Conservation (phyloP, 2,113 vertebrate species). For the Phylloscopus whistleri region DNA sequence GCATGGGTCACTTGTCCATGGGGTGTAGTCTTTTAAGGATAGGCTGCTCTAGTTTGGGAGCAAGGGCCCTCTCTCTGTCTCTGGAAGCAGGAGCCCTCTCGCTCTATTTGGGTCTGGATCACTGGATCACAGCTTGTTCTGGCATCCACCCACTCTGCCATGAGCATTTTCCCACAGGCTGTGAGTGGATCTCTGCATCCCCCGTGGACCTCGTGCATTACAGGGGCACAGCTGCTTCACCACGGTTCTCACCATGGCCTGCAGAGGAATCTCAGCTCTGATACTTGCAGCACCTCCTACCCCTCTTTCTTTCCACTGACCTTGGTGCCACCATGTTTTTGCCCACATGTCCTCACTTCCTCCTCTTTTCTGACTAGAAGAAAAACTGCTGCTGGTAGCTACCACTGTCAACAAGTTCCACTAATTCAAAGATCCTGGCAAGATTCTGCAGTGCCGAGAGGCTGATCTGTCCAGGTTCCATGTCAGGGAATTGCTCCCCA, state of each 20-base stretch:
- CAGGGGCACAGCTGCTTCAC: neutral
- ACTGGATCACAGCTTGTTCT: neutral
- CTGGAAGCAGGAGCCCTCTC: neutral
- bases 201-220: neutral
- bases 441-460: accelerated
- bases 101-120: too few species aligned
- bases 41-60: neutral
- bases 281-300: neutral
- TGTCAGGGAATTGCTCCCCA: accelerated
- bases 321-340: neutral
- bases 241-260: neutral
- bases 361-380: neutral
- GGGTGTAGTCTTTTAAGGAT: neutral
- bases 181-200: neutral
- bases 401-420: neutral
- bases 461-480: neutral
- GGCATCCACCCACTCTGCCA: neutral
- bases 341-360: neutral
- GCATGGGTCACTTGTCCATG: accelerated
- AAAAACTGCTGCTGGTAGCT: neutral
- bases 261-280: neutral
- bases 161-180: neutral
- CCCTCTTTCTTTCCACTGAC: too few species aligned
- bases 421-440: neutral
- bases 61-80: neutral